Base-by-base conservation (phyloP, 2,113 vertebrate genomes). In the Macrotus californicus region DNA sequence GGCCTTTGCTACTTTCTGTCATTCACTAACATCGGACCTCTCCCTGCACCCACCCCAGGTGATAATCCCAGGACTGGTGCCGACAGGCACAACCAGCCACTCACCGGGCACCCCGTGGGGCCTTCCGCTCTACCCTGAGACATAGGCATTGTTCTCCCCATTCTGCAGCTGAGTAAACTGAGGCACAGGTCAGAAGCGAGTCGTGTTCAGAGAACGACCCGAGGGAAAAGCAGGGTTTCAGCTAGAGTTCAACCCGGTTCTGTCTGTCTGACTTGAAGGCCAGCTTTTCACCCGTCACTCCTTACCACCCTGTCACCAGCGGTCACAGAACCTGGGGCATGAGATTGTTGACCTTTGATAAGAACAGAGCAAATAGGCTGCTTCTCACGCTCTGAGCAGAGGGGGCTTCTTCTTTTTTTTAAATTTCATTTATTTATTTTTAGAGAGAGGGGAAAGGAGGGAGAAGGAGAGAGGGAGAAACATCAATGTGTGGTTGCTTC, bases 81-180 rank as follows among this genome's bases (percentile, higher is more conserved):
- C 22, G 10, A 19, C 0, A 8, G 13, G 1, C 2, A 22, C 29
- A 11, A 48, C n/a, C n/a, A n/a, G n/a, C 61, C 67, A 31, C 31
- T 41, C 36, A 48, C 14, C 8, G 4, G n/a, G 9, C 11, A 39
- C 21, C 11, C 43, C 64, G 7, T 1, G 7, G 26, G 26, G 43
- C 64, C 48, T 41, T 91, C 12, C 15, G 36, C 22, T 66, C 43
- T 6, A 76, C 26, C 14, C 36, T 36, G 46, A 69, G 19, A 64
- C 21, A 7, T 46, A 39, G 5, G 43, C 24, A 10, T 50, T 3
- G 7, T 43, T 79, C 59, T 77, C 26, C 18, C 31, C 21, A 19
- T 22, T 54, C 50, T 86, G 7, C 7, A 73, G 13, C 14, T 43
- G 26, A 69, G 22, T 50, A 90, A 73, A 87, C 82, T n/a, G 52